Base-by-base conservation (phyloP, 2,113 vertebrate genomes). In the Ascaphus truei region DNA sequence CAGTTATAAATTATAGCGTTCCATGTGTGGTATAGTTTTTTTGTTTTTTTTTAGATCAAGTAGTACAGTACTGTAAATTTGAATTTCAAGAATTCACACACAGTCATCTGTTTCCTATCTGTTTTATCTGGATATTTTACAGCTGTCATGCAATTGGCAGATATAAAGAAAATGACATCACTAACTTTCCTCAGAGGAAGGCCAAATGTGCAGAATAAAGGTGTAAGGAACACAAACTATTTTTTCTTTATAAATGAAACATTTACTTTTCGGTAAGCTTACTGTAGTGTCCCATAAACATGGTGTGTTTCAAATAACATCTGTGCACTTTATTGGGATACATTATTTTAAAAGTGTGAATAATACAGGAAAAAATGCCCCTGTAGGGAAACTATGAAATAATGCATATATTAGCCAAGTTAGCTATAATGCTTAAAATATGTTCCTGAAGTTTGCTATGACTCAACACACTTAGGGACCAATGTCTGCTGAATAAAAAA, bases 161-260 rank as follows among this genome's bases (percentile, higher is more conserved):
- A 69, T 71, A 53, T 77, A 85, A 81, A 84, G 85, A 86, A 90
- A 88, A 86, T 90, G 81, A 90, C 86, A 85, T 88, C 73, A 86
- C 15, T 72, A 34, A 73, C 75, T 84, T 89, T 89, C 84, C 87
- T 88, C 82, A 84, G 16, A 76, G 78, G 78, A 77, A 72, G 81
- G 83, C 78, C 77, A 36, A 67, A 71, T 74, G 75, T 71, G 73
- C 64, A 78, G 57, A 45, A 50, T 79, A 77, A 62, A 62, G 64
- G 67, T 68, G 63, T 76, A 83, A 80, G 79, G 77, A 82, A 79
- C 80, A 78, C 77, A 56, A 71, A 72, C 53, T 75, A 64, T 64
- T n/a, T n/a, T n/a, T n/a, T n/a, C n/a, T n/a, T n/a, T n/a, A n/a
- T n/a, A n/a, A n/a, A n/a, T n/a, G n/a, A 79, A 73, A 79, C 62